phyloP scores from a whole-genome alignment of 2,113 vertebrate species.

The Saguinus imperator region DNA sequence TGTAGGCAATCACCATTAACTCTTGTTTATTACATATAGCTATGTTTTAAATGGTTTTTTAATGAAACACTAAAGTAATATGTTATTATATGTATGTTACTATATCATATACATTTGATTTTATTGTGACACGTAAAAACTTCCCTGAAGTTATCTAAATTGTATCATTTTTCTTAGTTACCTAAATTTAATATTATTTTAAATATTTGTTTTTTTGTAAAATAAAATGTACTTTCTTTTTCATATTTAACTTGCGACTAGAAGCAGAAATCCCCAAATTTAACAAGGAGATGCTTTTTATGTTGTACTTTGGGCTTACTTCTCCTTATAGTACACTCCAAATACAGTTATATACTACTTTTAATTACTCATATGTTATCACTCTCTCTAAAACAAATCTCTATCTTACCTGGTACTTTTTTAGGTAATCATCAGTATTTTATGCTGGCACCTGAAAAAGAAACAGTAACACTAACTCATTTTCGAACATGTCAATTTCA shows the following conservation, averaged over 20 bases:
- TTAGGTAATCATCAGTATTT: background rate
- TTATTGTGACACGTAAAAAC: background rate
- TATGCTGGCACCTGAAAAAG: background rate
- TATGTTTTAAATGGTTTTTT: slow-evolving; percentile 8
- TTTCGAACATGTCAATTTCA: background rate
- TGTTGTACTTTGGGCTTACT: background rate
- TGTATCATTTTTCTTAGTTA: background rate
- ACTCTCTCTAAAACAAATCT: background rate
- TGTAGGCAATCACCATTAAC: background rate
- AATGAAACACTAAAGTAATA: background rate
- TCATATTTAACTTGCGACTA: background rate
- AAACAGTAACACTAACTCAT: background rate
- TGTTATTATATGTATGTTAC: background rate
- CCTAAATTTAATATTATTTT: background rate
- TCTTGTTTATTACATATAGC: background rate
- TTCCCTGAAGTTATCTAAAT: background rate
- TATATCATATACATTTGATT: background rate
- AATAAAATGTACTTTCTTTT: background rate
- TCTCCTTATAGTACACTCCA: background rate
- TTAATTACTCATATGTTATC: background rate
- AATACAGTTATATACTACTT: background rate
- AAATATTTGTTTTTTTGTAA: background rate
- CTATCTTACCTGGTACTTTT: background rate
- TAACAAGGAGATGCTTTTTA: background rate
- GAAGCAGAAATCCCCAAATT: background rate